Percentiles rank a stretch among this genome's conserved stretches.
phyloP scores from a whole-genome alignment of 2,797 vertebrate species.

The Amblyopsis hoosieri region DNA sequence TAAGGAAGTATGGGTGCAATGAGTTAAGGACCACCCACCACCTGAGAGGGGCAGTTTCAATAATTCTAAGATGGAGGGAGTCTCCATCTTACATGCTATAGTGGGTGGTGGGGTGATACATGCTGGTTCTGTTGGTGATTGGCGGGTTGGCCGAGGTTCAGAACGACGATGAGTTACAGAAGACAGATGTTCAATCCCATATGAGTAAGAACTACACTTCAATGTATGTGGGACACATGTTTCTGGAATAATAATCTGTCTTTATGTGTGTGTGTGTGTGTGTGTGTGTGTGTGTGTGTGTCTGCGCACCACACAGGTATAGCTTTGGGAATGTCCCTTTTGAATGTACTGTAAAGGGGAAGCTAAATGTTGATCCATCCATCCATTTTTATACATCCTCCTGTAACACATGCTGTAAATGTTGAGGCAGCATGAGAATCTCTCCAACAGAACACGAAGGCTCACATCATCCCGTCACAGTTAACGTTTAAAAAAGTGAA shows the following conservation, averaged over 20 bases:
- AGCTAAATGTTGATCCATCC: conserved; percentile 42
- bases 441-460: conserved; percentile 33
- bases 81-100: conserved; percentile 62
- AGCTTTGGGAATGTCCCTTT: conserved; percentile 42
- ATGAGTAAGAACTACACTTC: conserved; percentile 53
- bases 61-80: conserved; percentile 68
- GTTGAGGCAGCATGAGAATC: conserved; percentile 31
- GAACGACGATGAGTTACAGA: conserved; percentile 57
- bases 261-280: conserved; percentile 9
- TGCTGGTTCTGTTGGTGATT: conserved; percentile 53
- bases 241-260: conserved; percentile 61
- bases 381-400: conserved; percentile 42
- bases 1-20: conserved; percentile 37
- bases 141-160: conserved; percentile 58
- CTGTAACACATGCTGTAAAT: conserved; percentile 11
- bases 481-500: no score
- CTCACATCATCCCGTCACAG: conserved; percentile 40
- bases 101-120: conserved; percentile 68
- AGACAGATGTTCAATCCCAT: conserved; percentile 71
- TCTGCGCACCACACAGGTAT: conserved; percentile 12
- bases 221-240: conserved; percentile 41
- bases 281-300: conserved; percentile 14
- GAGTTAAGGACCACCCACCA: conserved; percentile 70
- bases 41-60: conserved; percentile 47
- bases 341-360: conserved; percentile 32